A percentile compares a stretch with the other conserved stretches of the same genome.
Evolutionary conservation across 2,888 invertebrate species (phyloP).

Genomic region (Drosophila barbarae): DNA sequence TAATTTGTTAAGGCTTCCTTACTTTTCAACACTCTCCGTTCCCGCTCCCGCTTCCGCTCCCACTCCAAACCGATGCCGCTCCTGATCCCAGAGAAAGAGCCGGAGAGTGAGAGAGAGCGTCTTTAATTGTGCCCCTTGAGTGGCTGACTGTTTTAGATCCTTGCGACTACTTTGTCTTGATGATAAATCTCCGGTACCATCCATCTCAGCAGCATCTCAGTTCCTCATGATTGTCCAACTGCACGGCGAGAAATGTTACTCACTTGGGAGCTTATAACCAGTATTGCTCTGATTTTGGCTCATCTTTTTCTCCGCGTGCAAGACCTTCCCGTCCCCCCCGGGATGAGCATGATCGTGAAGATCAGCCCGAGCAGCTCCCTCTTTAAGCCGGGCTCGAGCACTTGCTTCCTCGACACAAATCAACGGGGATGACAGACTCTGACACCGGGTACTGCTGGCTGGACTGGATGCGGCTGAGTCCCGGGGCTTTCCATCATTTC

Average conservation of each 20-base stretch:
- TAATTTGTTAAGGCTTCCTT: conserved; percentile 79
- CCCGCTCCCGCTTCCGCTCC: background rate
- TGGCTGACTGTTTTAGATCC: conserved; percentile 54
- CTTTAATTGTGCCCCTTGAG: conserved; percentile 62
- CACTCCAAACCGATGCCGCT: background rate
- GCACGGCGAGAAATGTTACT: conserved; percentile 5
- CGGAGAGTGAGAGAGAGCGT: conserved; percentile 20
- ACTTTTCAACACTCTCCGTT: conserved; percentile 76
- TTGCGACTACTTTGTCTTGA: conserved; percentile 70
- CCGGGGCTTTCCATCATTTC: conserved; percentile 32
- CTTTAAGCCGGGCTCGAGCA: conserved; percentile 63
- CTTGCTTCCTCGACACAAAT: conserved; percentile 73
- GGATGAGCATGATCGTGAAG: conserved; percentile 30
- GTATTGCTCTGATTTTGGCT: background rate
- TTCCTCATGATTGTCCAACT: conserved; percentile 34
- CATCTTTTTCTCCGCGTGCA: background rate
- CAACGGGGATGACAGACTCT: conserved; percentile 66
- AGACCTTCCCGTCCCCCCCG: background rate
- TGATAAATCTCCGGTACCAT: conserved; percentile 63
- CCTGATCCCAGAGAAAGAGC: conserved; percentile 10
- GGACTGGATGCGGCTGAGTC: conserved; percentile 21
- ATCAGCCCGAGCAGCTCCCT: conserved; percentile 49
- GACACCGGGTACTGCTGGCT: conserved; percentile 41
- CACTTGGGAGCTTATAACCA: too few relatives aligned
- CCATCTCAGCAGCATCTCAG: conserved; percentile 53